Percentiles rank a stretch among this genome's conserved stretches.
phyloP scores from a whole-genome alignment of 2,113 vertebrate genomes.

The Poeciliopsis prolifica region DNA sequence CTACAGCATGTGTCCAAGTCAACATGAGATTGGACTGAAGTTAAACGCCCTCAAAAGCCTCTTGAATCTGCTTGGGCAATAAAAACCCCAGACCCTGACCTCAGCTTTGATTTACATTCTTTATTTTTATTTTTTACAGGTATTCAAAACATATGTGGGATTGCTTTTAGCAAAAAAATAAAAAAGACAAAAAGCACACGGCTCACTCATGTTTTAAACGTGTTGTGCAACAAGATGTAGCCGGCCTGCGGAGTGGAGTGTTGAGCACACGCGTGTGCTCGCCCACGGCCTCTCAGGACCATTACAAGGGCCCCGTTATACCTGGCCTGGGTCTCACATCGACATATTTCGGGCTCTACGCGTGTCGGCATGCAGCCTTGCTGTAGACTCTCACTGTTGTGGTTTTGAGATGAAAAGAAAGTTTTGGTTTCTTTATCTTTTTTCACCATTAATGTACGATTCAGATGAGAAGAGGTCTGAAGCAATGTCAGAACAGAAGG shows the following conservation, averaged over 20 bases:
- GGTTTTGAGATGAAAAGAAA: too few relatives aligned
- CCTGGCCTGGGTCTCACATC: background rate
- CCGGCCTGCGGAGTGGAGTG: slow-evolving; percentile 45
- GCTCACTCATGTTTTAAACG: slow-evolving; percentile 26
- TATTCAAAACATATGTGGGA: slow-evolving; percentile 14
- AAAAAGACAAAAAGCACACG: slow-evolving; percentile 12
- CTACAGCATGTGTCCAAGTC: background rate
- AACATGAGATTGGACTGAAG: background rate
- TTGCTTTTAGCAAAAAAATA: background rate
- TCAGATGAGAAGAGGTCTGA: too few relatives aligned
- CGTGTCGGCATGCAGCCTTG: background rate
- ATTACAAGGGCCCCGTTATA: slow-evolving; percentile 29
- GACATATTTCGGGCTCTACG: background rate
- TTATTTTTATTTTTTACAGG: background rate
- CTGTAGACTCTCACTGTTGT: background rate
- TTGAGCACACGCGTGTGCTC: background rate
- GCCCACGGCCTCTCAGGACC: slow-evolving; percentile 9
- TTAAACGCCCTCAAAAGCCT: background rate
- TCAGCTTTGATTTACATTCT: background rate
- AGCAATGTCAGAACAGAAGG: too few relatives aligned
- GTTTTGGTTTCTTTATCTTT: too few relatives aligned
- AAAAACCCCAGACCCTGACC: background rate
- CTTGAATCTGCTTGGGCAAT: background rate
- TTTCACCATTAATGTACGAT: too few relatives aligned
- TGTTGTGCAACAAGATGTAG: slow-evolving; percentile 47